phyloP scores from a whole-genome alignment of 2,888 invertebrate genomes.

The Drosophila pegasa region DNA sequence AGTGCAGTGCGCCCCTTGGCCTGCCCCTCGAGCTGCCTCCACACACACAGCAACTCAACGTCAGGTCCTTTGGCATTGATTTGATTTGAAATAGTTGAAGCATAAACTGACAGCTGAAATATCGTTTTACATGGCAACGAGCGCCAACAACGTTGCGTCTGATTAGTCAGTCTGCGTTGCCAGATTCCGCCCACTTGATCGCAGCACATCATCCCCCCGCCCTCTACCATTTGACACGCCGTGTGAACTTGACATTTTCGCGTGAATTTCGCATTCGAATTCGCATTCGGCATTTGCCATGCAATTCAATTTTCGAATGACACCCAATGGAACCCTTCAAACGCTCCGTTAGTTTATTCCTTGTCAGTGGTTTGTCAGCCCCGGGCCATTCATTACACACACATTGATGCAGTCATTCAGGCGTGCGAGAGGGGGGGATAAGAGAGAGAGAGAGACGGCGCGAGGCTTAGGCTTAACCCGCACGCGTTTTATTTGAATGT shows the following conservation, averaged over 20 bases:
- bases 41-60: conserved; percentile 8
- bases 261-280: conserved; percentile 33
- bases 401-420: conserved; percentile 2
- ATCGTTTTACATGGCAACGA: conserved; percentile 72
- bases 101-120: conserved; percentile 78
- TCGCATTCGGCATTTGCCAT: conserved; percentile 32
- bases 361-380: conserved; percentile 39
- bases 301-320: conserved; percentile 53
- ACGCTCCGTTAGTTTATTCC: conserved; percentile 42
- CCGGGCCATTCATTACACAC: conserved; percentile 20
- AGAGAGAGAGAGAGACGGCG: background rate
- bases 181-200: conserved; percentile 24
- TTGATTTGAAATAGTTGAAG: conserved; percentile 77
- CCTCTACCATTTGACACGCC: conserved; percentile 39
- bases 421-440: background rate
- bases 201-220: background rate
- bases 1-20: conserved; percentile 2
- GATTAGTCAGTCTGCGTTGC: conserved; percentile 67
- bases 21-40: background rate
- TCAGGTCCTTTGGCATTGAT: conserved; percentile 70
- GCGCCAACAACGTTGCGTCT: conserved; percentile 63
- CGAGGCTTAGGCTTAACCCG: background rate
- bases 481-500: conserved; percentile 20
- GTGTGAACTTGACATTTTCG: conserved; percentile 72
- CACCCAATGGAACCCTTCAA: conserved; percentile 35